Base-by-base conservation (phyloP, 2,113 vertebrate genomes). In the Lophochroa leadbeateri region DNA sequence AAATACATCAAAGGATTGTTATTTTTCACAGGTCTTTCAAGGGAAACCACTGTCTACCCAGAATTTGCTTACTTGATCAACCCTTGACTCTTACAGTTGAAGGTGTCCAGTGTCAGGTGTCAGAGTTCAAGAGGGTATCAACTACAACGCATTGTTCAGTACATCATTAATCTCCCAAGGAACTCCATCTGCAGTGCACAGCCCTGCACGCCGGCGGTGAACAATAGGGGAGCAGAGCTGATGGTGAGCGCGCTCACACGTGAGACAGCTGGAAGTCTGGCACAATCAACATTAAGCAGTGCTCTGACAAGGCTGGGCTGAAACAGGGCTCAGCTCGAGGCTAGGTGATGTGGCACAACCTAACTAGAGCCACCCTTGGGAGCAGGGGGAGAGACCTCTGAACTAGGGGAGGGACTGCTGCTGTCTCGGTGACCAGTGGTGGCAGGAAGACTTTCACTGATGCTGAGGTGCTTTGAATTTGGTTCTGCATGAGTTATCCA, bases 41-140 rank as follows among this genome's bases (percentile, higher is more conserved):
- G 49, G 43, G 16, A 89, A 96, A 88, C 90, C 21, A 4, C 58
- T 47, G 24, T 55, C 85, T 60, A 46, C n/a, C 47, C 70, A 84
- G 81, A 72, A 79, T 92, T 89, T 87, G 24, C 77, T 90, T 80
- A 31, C 82, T 96, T 61, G 27, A 44, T 92, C 55, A 85, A 85
- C 55, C 37, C 68, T 93, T 92, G 82, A 71, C 91, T 90, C 82
- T 52, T 64, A 8, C 79, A 76, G 78, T 71, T 61, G 79, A 65
- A 96, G 82, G 89, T 93, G 94, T 78, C 75, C 79, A 41, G 70
- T 83, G 82, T 95, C 84, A 94, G 80, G 53, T 94, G 95, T 92
- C 96, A 89, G 91, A 91, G 97, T 92, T 97, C 94, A 94, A 91
- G 92, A 92, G 83, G 88, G 75, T 96, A 97, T 95, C 90, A 74